Evolutionary conservation across 1,140 invertebrate species (phyloP).

Genomic region (Drosophila sechellia): DNA sequence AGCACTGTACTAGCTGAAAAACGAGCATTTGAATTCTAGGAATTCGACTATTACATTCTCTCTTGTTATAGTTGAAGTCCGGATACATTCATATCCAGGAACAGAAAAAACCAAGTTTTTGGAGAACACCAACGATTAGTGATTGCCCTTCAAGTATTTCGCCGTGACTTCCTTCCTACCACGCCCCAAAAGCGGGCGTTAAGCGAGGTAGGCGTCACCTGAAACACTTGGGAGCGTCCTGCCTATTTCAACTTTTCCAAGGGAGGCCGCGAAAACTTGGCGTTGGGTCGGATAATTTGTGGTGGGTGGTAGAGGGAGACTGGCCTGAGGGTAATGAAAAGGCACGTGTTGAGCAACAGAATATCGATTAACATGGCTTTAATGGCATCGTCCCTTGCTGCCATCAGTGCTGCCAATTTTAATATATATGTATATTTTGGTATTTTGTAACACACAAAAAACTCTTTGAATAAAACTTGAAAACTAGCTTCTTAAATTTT

Average conservation of each 20-base stretch:
- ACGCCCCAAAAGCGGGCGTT: conserved; percentile 1
- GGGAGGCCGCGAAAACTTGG: not conserved
- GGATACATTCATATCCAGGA: not conserved
- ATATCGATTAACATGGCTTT: conserved; percentile 78
- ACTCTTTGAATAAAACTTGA: not conserved
- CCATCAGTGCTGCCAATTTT: conserved; percentile 17
- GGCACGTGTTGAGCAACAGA: conserved; percentile 61
- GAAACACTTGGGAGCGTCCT: conserved; percentile 33
- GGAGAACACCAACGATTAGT: conserved; percentile 24
- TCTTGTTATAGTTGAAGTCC: too few species aligned
- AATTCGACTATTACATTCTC: too few species aligned
- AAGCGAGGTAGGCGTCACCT: conserved; percentile 8
- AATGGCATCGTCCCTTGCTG: conserved; percentile 25
- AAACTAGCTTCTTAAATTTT: too few species aligned
- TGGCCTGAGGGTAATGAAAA: not conserved
- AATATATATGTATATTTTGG: not conserved
- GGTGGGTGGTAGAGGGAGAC: not conserved
- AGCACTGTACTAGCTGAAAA: too few species aligned
- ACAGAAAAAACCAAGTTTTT: not conserved
- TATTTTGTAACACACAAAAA: too few species aligned
- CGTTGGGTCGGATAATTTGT: not conserved
- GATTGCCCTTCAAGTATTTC: conserved; percentile 29
- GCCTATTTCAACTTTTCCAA: conserved; percentile 61
- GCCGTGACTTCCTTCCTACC: not conserved
- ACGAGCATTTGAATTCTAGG: too few species aligned